Evolutionary conservation across 2,113 vertebrate species (phyloP).

Genomic region (Pteronura brasiliensis): DNA sequence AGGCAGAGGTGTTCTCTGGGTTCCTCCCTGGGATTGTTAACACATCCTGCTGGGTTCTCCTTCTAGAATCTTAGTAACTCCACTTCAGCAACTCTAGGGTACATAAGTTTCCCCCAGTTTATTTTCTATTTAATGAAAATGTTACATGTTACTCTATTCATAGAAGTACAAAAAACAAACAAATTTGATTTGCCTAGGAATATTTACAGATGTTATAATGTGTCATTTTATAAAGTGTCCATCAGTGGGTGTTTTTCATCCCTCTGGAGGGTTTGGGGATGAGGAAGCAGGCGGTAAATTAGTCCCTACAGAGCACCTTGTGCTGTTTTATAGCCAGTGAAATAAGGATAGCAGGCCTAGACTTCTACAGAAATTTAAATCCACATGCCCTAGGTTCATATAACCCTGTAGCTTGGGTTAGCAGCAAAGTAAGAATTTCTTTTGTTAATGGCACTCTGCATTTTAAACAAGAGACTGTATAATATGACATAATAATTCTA

Average conservation of each 20-base stretch:
- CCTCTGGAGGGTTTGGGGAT: not conserved
- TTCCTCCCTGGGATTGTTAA: accelerated
- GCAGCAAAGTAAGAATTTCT: not conserved
- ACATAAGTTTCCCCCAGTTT: not conserved
- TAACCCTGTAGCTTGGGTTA: not conserved
- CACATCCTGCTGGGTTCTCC: not conserved
- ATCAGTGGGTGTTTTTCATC: not conserved
- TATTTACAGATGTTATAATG: not conserved
- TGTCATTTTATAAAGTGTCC: not conserved
- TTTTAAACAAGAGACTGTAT: not conserved
- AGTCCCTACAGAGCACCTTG: not conserved
- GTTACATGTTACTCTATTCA: not conserved
- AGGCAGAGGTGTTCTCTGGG: not conserved
- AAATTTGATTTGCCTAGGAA: not conserved
- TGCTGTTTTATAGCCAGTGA: not conserved
- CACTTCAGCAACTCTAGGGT: not conserved
- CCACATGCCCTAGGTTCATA: not conserved
- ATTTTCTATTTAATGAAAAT: not conserved
- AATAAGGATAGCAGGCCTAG: not conserved
- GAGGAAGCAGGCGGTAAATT: not conserved
- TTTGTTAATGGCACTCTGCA: not conserved
- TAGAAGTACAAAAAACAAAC: not conserved
- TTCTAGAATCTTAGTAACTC: not conserved
- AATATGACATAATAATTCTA: not conserved
- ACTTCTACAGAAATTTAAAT: not conserved